Percentiles rank a stretch among this genome's conserved stretches.
These are phyloP conservation scores for Orthosia gothica DNA, from an alignment of 2,888 invertebrate genomes.

Conservation along the genomic window DNA sequence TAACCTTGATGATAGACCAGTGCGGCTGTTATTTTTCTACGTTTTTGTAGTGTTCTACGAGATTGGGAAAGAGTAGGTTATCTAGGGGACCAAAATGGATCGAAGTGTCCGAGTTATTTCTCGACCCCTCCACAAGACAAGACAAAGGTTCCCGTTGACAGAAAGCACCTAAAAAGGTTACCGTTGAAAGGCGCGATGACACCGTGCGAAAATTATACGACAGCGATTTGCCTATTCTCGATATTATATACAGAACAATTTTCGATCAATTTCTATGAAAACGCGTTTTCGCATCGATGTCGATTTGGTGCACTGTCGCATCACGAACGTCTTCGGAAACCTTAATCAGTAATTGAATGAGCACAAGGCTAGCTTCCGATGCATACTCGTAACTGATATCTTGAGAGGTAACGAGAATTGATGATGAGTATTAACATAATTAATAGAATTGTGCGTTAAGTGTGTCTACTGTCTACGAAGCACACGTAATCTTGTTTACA, in stretches of 20 bases:
- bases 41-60: too few species aligned
- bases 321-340: neutral
- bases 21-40: too few species aligned
- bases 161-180: neutral
- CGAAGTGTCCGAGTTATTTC: too few species aligned
- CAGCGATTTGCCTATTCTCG: neutral
- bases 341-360: conserved; percentile 2
- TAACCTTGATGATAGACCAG: too few species aligned
- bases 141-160: too few species aligned
- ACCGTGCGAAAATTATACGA: neutral
- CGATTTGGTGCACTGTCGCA: neutral
- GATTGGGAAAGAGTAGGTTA: too few species aligned
- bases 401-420: conserved; percentile 30
- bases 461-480: neutral
- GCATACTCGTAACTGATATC: neutral
- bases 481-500: neutral
- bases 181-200: neutral
- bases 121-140: too few species aligned
- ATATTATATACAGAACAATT: neutral
- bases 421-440: neutral
- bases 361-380: neutral
- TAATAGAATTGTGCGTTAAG: neutral
- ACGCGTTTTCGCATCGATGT: neutral
- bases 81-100: too few species aligned
- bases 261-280: neutral